A percentile compares a stretch with the other conserved stretches of the same genome.
phyloP scores from a whole-genome alignment of 2,113 vertebrate genomes.

The Bungarus multicinctus region DNA sequence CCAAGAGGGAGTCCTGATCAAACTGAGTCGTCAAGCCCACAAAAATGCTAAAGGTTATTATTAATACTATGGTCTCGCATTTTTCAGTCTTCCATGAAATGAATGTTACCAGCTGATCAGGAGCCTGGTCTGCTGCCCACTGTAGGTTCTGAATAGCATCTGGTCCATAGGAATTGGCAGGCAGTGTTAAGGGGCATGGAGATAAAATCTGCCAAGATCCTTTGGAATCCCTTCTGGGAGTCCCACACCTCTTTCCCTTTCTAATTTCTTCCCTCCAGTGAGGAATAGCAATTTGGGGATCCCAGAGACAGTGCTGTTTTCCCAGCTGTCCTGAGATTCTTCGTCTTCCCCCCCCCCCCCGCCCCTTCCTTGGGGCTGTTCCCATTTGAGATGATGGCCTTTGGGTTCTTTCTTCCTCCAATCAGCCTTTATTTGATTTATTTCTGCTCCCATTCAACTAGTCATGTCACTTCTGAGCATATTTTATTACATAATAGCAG shows the following conservation, averaged over 20 bases:
- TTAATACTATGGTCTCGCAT: not conserved
- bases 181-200: not conserved
- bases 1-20: not conserved
- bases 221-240: not conserved
- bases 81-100: not conserved
- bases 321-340: not conserved
- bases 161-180: not conserved
- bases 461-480: conserved; percentile 6
- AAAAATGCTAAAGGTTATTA: not conserved
- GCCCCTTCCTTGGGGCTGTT: not conserved
- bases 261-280: not conserved
- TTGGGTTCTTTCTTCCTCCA: not conserved
- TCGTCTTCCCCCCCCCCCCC: not conserved
- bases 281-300: too few species aligned
- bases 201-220: not conserved
- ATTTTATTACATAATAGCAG: conserved; percentile 21
- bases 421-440: conserved; percentile 19
- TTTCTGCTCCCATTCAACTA: conserved; percentile 22
- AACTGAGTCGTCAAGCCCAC: not conserved
- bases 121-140: not conserved
- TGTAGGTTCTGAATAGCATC: not conserved
- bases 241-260: too few species aligned
- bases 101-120: not conserved
- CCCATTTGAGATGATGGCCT: not conserved
- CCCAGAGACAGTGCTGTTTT: not conserved